Base-by-base conservation (phyloP, 2,888 invertebrate genomes). In the Schizotus pectinicornis region DNA sequence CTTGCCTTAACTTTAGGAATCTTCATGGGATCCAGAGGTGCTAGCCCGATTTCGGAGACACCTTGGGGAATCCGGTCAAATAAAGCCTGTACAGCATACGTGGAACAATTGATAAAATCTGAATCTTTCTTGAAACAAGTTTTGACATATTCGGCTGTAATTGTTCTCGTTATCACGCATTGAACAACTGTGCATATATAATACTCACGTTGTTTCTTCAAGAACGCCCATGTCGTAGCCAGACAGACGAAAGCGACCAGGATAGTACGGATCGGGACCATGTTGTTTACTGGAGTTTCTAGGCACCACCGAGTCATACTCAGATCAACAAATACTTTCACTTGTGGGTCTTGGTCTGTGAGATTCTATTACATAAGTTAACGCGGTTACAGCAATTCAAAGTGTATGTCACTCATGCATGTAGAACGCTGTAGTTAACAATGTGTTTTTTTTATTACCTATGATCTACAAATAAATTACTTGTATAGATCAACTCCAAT, bases 1-100 rank as follows among this genome's bases (percentile, higher is more conserved):
- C 84, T 81, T 69, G 79, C 79, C 57, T 74, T 77, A 46, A 89
- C 83, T 77, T 84, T 82, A 5, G 86, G 84, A 39, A 89, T 82
- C 66, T 84, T 82, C 50, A 89, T 74, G 1, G 89, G 89, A 76
- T 89, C 89, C 65, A 88, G 76, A 14, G 86, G 82, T n/a, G 83
- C 80, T 67, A 89, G 77, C n/a, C 81, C 82, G 56, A 86, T 85
- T 67, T 83, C 83, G 47, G 84, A 82, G 51, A 85, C 76, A 59
- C 86, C 84, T 80, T 83, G 81, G 59, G 84, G 81, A 64, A 85
- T 78, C 62, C 85, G 84, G 69, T 85, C 80, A 72, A 90, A 89
- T n/a, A 90, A 71, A 56, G 82, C 81, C 75, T 89, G 89, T 2
- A 90, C 88, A 33, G 89, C 85, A 56, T 82, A 77, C 7, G 84